Conservation (phyloP, 2,113 vertebrate genomes). For the Mobula birostris region DNA sequence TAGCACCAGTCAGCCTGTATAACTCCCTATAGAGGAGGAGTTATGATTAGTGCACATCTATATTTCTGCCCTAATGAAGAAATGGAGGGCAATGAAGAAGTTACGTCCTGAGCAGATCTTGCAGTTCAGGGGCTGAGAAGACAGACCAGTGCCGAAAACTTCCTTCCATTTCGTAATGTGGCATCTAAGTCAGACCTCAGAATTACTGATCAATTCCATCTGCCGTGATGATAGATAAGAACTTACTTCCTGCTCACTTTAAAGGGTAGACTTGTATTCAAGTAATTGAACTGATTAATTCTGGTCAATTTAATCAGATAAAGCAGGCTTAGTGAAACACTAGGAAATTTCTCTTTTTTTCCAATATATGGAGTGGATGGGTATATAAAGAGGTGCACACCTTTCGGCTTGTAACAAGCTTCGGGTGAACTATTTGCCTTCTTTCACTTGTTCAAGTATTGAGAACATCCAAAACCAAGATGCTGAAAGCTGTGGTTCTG, state of each 20-base stretch:
- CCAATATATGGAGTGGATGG: neutral
- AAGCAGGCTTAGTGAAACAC: neutral
- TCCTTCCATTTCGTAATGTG: too few relatives aligned
- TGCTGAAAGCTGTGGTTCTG: neutral
- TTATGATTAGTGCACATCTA: too few relatives aligned
- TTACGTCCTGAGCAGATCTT: too few relatives aligned
- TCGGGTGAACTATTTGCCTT: neutral
- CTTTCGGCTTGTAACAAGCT: neutral
- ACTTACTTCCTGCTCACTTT: slow-evolving; percentile 17
- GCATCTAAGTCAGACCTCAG: neutral
- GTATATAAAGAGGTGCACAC: neutral
- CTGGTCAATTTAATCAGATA: neutral
- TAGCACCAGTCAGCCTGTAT: too few relatives aligned
- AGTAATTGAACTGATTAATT: neutral
- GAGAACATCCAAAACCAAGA: neutral
- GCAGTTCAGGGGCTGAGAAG: too few relatives aligned
- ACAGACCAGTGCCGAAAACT: too few relatives aligned
- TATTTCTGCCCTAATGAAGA: too few relatives aligned
- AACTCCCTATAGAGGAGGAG: too few relatives aligned
- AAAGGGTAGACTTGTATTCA: neutral
- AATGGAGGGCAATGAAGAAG: too few relatives aligned
- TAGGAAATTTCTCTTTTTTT: too few relatives aligned
- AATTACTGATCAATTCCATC: neutral
- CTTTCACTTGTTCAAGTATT: neutral
- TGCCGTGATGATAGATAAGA: neutral